Base-by-base conservation (phyloP, 2,113 vertebrate genomes). In the Oryzias woworae region DNA sequence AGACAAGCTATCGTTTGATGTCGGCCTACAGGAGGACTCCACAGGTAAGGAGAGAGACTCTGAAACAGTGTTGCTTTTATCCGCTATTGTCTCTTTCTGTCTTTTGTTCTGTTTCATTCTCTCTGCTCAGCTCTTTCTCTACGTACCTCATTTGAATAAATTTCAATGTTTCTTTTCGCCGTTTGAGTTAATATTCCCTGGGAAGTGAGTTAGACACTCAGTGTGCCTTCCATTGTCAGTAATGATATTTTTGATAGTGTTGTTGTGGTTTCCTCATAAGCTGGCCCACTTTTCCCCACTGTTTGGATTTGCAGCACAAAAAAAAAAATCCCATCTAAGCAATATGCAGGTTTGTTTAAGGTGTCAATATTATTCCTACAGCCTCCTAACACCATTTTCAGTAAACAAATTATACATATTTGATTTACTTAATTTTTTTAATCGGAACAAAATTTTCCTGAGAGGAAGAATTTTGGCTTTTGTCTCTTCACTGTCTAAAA, bases 1-100 rank as follows among this genome's bases (percentile, higher is more conserved):
- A 1, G 97, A 99, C 90, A 99, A 99, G 85, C 92, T 99, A 70
- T 96, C 97, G 53, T 99, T 99, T 93, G 97, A 99, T 88, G 97
- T 99, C 55, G 97, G 97, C 56, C 92, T 98, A 47, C 94, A 91
- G 77, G 95, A 98, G 87, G 94, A 96, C 69, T 95, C 96, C 71
- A 93, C 94, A 95, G 97, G 97, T 97, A 91, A 85, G 58, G 16
- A 61, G 8, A 57, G 44, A 52, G 54, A n/a, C 70, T 23, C 64
- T 58, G 18, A 2, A 28, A 43, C 48, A 18, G 1, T 72, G 10
- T 78, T 65, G 49, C 69, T 78, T 81, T 84, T 66, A 28, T 47
- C 53, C 50, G 50, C 8, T 0, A 53, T 42, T 47, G 55, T 69
- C 46, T 53, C 22, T 58, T 26, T 23, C 20, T 5, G 7, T 72